Evolutionary conservation across 2,113 vertebrate genomes (phyloP).

Genomic region (Antigone vipio): DNA sequence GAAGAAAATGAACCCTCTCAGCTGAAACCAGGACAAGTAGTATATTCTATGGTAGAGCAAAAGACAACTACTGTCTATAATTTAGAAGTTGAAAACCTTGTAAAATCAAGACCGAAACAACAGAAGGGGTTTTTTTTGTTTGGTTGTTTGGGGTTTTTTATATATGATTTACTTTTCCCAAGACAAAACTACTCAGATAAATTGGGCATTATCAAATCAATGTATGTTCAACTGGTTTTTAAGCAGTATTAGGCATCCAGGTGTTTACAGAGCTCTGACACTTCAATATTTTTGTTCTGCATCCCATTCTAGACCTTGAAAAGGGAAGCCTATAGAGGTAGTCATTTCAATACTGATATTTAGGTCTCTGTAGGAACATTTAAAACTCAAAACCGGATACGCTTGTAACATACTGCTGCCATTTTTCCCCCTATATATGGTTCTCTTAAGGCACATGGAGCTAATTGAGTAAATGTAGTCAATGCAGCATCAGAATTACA

Average conservation of each 20-base stretch:
- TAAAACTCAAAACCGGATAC: background rate
- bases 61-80: background rate
- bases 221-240: background rate
- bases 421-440: background rate
- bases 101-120: background rate
- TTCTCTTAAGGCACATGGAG: background rate
- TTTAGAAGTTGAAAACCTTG: background rate
- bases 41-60: background rate
- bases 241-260: background rate
- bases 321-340: background rate
- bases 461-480: background rate
- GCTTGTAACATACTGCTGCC: background rate
- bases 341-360: background rate
- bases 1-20: too few relatives aligned
- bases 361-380: background rate
- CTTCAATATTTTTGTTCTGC: background rate
- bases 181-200: background rate
- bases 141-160: background rate
- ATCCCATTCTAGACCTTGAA: background rate
- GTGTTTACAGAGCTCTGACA: background rate
- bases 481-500: background rate
- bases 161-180: background rate
- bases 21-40: too few relatives aligned
- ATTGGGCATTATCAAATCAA: background rate
- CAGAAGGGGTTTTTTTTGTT: too few relatives aligned